phyloP scores from a whole-genome alignment of 2,113 vertebrate species.

The Tylochromis polylepis region DNA sequence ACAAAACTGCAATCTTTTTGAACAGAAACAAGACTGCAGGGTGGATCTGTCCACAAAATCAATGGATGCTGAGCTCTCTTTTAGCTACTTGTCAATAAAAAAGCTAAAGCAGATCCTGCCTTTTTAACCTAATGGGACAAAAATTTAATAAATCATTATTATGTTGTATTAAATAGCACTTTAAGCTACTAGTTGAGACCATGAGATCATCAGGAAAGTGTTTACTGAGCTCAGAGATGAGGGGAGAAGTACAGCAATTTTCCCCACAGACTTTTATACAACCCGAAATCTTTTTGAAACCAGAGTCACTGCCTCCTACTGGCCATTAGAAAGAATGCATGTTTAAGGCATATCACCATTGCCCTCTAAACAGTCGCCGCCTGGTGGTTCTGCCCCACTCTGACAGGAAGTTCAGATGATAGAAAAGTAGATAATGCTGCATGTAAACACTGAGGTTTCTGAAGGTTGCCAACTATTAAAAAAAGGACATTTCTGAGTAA shows the following conservation, averaged over 20 bases:
- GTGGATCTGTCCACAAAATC: not conserved
- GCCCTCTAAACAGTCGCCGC: not conserved
- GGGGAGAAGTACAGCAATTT: accelerated
- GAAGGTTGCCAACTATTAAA: not conserved
- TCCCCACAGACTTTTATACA: not conserved
- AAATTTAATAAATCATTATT: accelerated
- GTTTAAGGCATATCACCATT: not conserved
- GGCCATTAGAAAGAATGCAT: not conserved
- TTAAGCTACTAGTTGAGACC: not conserved
- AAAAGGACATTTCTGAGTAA: not conserved
- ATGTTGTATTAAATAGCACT: accelerated
- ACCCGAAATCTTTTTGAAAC: not conserved
- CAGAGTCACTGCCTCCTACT: not conserved
- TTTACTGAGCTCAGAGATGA: not conserved
- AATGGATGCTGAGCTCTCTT: not conserved
- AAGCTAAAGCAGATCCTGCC: not conserved
- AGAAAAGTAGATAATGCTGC: not conserved
- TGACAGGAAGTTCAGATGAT: not conserved
- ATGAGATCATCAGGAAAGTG: not conserved
- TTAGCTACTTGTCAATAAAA: not conserved
- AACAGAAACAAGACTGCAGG: not conserved
- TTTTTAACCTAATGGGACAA: not conserved
- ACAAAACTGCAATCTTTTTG: not conserved
- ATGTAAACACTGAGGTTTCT: not conserved
- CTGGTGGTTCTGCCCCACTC: not conserved